Conservation (phyloP, 2,113 vertebrate genomes). For the Neolamprologus fasciatus region DNA sequence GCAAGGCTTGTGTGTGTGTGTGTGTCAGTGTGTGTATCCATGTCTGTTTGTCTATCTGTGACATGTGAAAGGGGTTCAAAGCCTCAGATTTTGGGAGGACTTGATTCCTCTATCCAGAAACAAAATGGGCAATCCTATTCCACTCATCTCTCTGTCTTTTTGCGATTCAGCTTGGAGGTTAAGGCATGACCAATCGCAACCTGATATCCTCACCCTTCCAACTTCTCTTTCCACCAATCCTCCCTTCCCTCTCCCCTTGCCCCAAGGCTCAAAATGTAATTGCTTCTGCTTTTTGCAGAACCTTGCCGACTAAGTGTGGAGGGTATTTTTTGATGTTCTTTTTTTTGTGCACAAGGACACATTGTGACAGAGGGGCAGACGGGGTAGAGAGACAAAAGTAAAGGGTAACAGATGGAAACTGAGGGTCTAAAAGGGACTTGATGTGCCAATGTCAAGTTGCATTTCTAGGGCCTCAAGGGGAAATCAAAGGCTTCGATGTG, state of each 20-base stretch:
- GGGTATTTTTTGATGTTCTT: background rate
- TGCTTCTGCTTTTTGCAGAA: conserved; percentile 10
- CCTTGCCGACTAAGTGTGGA: background rate
- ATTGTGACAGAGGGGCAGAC: background rate
- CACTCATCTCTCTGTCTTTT: conserved; percentile 21
- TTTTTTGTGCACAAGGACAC: background rate
- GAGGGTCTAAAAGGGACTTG: conserved; percentile 12
- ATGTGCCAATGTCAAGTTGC: conserved; percentile 39
- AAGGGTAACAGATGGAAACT: conserved; percentile 4
- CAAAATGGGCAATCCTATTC: conserved; percentile 31
- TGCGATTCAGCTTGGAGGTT: conserved; percentile 7
- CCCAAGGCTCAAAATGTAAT: conserved; percentile 26
- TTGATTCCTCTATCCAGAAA: conserved; percentile 14
- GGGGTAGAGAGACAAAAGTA: background rate
- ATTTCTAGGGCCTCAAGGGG: background rate
- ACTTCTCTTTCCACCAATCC: background rate
- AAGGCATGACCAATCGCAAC: conserved; percentile 30
- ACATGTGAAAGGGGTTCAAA: background rate
- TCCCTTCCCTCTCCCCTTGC: background rate
- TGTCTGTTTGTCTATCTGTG: conserved; percentile 5
- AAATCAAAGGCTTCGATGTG: conserved; percentile 28
- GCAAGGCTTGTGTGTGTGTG: background rate
- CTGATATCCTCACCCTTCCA: conserved; percentile 3
- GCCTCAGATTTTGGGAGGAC: background rate
- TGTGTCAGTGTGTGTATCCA: background rate